Conservation (phyloP, 30 jellyfish, hydroid and myxozoan genomes). For the Mastigias papua region DNA sequence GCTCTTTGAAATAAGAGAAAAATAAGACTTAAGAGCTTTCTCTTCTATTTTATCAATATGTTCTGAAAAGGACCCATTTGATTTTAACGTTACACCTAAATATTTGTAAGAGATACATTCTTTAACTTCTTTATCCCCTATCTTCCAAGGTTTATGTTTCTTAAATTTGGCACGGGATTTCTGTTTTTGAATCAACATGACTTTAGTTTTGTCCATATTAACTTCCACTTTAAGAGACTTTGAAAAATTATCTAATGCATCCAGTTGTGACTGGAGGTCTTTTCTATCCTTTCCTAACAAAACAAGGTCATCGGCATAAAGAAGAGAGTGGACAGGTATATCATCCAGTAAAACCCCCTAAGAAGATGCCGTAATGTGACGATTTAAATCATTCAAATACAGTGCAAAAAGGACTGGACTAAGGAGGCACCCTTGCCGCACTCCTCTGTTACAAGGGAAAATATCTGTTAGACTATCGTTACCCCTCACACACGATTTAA, state of each 20-base stretch:
- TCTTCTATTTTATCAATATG: slow-evolving; percentile 35
- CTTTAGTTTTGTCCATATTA: slow-evolving; percentile 31
- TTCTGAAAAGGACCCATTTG: slow-evolving; percentile 25
- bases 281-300: slow-evolving; percentile 36
- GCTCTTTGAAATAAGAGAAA: slow-evolving; percentile 39
- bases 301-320: slow-evolving; percentile 51
- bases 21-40: slow-evolving; percentile 43
- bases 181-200: slow-evolving; percentile 17
- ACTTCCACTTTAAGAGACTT: slow-evolving; percentile 34
- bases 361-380: slow-evolving; percentile 12
- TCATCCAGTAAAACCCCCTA: slow-evolving; percentile 35
- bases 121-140: slow-evolving; percentile 17
- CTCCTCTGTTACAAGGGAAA: slow-evolving; percentile 61
- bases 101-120: slow-evolving; percentile 11
- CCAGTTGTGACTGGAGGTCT: slow-evolving; percentile 43
- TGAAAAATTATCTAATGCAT: slow-evolving; percentile 10
- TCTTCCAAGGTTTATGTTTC: slow-evolving; percentile 12
- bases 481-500: slow-evolving; percentile 53
- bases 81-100: slow-evolving; percentile 23
- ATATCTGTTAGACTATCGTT: slow-evolving; percentile 48
- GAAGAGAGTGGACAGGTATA: background rate
- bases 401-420: slow-evolving; percentile 62
- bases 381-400: slow-evolving; percentile 54
- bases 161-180: slow-evolving; percentile 14
- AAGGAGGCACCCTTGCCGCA: slow-evolving; percentile 59